These are phyloP conservation scores for Plestiodon gilberti DNA, from an alignment of 2,113 vertebrate species.

Conservation along the genomic window DNA sequence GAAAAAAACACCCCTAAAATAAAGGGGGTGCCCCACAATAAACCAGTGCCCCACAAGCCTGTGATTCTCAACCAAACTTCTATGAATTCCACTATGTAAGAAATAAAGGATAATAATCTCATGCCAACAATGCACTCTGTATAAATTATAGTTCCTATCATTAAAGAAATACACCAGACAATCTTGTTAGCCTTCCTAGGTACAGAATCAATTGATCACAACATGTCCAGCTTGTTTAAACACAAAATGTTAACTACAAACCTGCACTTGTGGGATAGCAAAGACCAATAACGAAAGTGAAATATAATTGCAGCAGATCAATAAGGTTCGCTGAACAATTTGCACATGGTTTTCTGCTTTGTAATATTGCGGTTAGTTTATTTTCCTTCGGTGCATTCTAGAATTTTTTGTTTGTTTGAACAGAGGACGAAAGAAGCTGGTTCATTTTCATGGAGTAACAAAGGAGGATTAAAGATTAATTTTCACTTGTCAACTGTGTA, in stretches of 20 bases:
- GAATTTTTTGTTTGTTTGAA: background rate
- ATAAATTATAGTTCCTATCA: background rate
- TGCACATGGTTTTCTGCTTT: background rate
- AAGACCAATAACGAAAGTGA: constrained; percentile 1
- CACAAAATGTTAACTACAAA: background rate
- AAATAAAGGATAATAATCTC: background rate
- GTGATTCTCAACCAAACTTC: background rate
- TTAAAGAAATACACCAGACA: background rate
- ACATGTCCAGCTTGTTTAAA: background rate
- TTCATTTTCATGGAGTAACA: background rate
- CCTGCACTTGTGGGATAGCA: constrained; percentile 4
- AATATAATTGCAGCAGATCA: constrained; percentile 8
- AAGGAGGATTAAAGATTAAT: constrained; percentile 18
- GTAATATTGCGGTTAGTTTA: background rate
- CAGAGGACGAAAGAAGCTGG: background rate
- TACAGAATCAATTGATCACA: constrained; percentile 16
- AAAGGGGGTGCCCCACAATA: no score
- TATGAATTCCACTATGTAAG: background rate
- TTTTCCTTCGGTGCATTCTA: constrained; percentile 1
- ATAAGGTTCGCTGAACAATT: background rate
- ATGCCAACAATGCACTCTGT: background rate
- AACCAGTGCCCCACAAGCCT: background rate
- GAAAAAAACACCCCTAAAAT: no score
- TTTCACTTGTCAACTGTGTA: background rate
- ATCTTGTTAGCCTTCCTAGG: background rate